Base-by-base conservation (phyloP, 2,888 invertebrate genomes). In the Therioaphis trifolii region DNA sequence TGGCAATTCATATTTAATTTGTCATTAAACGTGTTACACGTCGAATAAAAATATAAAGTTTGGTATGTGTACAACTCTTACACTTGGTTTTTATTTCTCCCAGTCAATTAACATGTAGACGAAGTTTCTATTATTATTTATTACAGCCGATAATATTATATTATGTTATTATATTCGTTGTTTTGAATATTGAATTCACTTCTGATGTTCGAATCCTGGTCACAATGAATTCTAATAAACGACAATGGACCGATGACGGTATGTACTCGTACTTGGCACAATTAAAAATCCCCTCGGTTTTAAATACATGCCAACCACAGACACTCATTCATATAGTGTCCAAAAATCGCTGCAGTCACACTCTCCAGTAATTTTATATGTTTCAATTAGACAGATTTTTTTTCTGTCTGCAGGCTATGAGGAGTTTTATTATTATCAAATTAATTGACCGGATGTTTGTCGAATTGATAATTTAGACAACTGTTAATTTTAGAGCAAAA, bases 381-480 rank as follows among this genome's bases (percentile, higher is more conserved):
- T 58, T 75, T 58, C 40, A 75, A 75, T 75, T 58, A 75, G 35
- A 55, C 55, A 21, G 40, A 43, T 75, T 75, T 58, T 14, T 61
- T 15, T 29, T 5, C 27, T 40, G 74, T 74, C 75, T 24, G 75
- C n/a, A n/a, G n/a, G n/a, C n/a, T n/a, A n/a, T n/a, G n/a, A n/a
- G n/a, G n/a, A 55, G 52, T 72, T 75, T 24, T 75, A 58, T 43
- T 74, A 74, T 74, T 58, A 74, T 55, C 12, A 24, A 75, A 75
- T 75, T 58, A 58, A 72, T 14, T 24, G 52, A 78, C 78, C 68
- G 78, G 78, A 78, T 40, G 78, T 40, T 29, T 49, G 49, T 61
- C 68, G 68, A 68, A 78, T 78, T 78, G 24, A 68, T 52, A 78
- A 78, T 78, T 77, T 49, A 55, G 35, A 55, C 74, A 55, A 74